Evolutionary conservation across 2,113 vertebrate species (phyloP), one percentile per base, ranked within the genome.

Genomic region (Centropristis striata): DNA sequence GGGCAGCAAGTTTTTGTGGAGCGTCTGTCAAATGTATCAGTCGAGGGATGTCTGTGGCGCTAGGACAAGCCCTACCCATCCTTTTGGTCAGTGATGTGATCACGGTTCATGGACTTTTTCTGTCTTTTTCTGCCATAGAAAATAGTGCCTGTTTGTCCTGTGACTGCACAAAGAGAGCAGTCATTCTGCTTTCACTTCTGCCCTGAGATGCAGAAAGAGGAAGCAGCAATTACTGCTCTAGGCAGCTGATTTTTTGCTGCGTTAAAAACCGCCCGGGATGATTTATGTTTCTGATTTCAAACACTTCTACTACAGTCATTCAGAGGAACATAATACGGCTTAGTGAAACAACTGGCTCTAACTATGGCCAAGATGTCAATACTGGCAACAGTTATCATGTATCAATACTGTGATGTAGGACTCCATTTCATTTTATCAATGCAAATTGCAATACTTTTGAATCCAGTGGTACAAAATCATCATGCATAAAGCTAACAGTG

Each of bases 161-260:
- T 91, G 86, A 92, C 86, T 81, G 44, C 83, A 87, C 80, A 92
- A 85, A 88, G 86, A 83, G 63, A 71, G 67, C 80, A 81, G 85
- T 87, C 79, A 70, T 75, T 39, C 78, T 80, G 68, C 89, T 94
- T 95, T 96, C 93, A 92, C 93, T 95, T 95, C 95, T 94, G 83
- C 91, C 42, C 74, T 49, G 75, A 75, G 54, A 85, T 54, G 50
- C 42, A 83, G 53, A 91, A 94, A 92, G 71, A 79, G 88, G 93
- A 93, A 94, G 88, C n/a, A 15, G 27, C 51, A 58, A 53, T 79
- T 84, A 78, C 68, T 23, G 73, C 61, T 42, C 18, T 32, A 54
- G 51, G 36, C n/a, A 16, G 50, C 13, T 11, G 21, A 18, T 68
- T 81, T 41, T 68, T 25, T 68, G 25, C 46, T 23, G 8, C 1